Evolutionary conservation across 92 coral and sea anemone species (phyloP).

Genomic region (Zoanthus sociatus): DNA sequence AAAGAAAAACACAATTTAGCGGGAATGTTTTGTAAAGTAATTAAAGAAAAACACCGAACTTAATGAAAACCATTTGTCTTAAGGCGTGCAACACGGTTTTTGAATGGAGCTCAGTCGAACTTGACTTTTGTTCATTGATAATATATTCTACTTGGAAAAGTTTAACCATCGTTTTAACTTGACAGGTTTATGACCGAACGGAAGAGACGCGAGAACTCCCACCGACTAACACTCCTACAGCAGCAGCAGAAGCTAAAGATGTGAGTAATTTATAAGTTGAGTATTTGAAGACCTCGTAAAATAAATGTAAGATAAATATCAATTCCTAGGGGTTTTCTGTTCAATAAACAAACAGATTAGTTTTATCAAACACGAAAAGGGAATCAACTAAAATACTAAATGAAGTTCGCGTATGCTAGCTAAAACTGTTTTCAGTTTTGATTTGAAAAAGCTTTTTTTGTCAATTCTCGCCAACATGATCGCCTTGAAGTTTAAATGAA

Average conservation of each 20-base stretch:
- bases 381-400: background rate
- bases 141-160: background rate
- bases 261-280: constrained; percentile 46
- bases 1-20: background rate
- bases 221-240: constrained; percentile 75
- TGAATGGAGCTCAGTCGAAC: background rate
- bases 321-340: background rate
- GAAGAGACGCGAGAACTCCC: constrained; percentile 87
- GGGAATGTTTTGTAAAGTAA: background rate
- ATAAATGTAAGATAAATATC: background rate
- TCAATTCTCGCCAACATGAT: background rate
- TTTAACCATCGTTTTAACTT: background rate
- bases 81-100: background rate
- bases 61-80: background rate
- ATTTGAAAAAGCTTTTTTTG: background rate
- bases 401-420: background rate
- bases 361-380: background rate
- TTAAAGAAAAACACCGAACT: background rate
- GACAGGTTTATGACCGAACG: constrained; percentile 93
- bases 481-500: background rate
- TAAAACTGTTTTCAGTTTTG: background rate
- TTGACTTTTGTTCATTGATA: background rate
- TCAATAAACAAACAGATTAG: background rate
- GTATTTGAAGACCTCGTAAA: background rate
- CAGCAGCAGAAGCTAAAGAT: constrained; percentile 87